Conservation (phyloP, 2,797 vertebrate genomes). For the Phataginus tetradactyla region DNA sequence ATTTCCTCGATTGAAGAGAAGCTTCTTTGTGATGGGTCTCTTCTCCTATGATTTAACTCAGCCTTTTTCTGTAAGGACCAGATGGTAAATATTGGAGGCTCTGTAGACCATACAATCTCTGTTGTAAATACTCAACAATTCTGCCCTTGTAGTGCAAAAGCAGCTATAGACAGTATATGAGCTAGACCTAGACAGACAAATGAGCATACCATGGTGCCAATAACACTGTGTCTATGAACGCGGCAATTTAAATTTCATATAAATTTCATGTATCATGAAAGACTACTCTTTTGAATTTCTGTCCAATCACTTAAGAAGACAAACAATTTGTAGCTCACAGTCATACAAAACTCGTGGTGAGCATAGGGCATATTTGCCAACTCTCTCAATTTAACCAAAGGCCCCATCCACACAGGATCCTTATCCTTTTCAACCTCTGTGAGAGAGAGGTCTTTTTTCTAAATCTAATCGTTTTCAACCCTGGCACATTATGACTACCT, state of each 20-base stretch:
- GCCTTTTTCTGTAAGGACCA: not conserved
- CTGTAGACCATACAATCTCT: accelerated
- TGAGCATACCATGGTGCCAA: not conserved
- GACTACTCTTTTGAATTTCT: not conserved
- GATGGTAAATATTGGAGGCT: accelerated
- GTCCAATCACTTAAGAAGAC: not conserved
- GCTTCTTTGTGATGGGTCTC: not conserved
- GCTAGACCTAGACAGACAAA: not conserved
- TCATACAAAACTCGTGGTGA: accelerated
- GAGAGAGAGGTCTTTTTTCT: not conserved
- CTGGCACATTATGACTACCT: not conserved
- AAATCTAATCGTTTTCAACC: not conserved
- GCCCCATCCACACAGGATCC: too few species aligned
- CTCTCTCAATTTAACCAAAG: not conserved
- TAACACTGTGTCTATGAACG: not conserved
- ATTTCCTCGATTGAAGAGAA: not conserved
- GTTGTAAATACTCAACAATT: accelerated
- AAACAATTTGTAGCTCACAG: not conserved
- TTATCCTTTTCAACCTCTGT: not conserved
- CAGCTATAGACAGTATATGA: not conserved
- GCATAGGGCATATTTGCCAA: accelerated
- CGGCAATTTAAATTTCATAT: not conserved
- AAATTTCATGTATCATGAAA: not conserved
- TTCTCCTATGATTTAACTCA: not conserved
- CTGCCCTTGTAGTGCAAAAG: accelerated